phyloP scores from a whole-genome alignment of 2,113 vertebrate genomes.

The Opisthocomus hoazin region DNA sequence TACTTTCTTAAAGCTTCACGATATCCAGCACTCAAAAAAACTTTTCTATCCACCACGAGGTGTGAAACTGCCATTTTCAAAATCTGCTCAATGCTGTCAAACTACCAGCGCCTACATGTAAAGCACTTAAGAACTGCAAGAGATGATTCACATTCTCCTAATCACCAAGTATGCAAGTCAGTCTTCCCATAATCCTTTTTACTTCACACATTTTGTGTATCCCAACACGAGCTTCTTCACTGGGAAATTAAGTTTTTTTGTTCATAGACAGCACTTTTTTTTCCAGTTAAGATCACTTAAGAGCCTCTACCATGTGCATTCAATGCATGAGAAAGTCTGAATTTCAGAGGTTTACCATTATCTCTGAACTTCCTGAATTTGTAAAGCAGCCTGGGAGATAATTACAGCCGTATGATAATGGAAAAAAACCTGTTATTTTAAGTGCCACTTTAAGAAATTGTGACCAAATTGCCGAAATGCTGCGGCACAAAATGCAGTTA shows the following conservation, averaged over 20 bases:
- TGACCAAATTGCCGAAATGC: background rate
- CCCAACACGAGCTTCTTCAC: background rate
- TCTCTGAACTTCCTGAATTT: background rate
- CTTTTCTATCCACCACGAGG: background rate
- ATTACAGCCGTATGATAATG: background rate
- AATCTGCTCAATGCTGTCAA: background rate
- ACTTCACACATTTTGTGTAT: background rate
- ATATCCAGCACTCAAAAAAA: background rate
- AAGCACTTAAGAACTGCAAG: background rate
- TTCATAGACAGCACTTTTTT: background rate
- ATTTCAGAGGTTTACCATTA: background rate
- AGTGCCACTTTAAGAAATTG: background rate
- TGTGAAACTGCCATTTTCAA: background rate
- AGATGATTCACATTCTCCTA: background rate
- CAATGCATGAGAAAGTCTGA: background rate
- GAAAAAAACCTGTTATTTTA: background rate
- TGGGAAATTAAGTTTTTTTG: background rate
- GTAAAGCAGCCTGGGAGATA: background rate
- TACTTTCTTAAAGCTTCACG: background rate
- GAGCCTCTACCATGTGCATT: background rate
- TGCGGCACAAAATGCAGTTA: background rate
- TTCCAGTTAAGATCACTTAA: background rate
- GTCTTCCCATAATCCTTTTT: background rate
- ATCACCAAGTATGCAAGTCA: background rate
- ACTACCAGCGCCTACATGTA: background rate